Conservation (phyloP, 2,888 invertebrate genomes). For the Portevinia maculata region DNA sequence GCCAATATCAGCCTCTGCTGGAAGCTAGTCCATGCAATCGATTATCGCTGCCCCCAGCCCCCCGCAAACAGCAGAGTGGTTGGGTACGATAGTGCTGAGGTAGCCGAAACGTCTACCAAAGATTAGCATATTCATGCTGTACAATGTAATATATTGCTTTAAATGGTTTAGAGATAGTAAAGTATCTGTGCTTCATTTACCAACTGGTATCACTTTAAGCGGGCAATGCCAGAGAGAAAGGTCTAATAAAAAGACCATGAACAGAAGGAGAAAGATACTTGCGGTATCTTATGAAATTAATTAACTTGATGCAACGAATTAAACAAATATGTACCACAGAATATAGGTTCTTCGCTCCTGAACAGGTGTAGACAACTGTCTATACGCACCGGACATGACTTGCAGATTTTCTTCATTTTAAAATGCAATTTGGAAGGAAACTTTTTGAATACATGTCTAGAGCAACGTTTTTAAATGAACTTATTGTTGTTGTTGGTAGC, state of each 20-base stretch:
- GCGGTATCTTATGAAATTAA: conserved; percentile 35
- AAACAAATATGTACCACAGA: background rate
- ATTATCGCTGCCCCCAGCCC: conserved; percentile 15
- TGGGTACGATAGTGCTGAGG: conserved; percentile 3
- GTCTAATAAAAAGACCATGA: conserved; percentile 32
- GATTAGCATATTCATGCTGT: conserved; percentile 48
- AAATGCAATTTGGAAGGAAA: conserved; percentile 25
- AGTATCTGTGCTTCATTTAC: conserved; percentile 25
- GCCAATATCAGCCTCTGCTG: too few species aligned
- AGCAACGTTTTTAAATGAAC: background rate
- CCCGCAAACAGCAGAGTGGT: background rate
- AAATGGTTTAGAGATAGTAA: conserved; percentile 1
- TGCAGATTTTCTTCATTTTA: background rate
- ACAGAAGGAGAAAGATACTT: background rate
- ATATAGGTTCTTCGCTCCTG: background rate
- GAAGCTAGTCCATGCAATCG: conserved; percentile 38
- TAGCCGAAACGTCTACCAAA: conserved; percentile 30
- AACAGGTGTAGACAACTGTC: background rate
- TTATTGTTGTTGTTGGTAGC: background rate
- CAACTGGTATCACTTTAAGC: background rate
- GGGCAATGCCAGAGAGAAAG: background rate
- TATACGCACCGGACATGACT: background rate
- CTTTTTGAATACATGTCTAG: background rate
- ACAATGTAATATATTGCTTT: background rate
- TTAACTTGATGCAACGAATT: conserved; percentile 46